Conservation (phyloP, 2,113 vertebrate species). For the Psophia crepitans region DNA sequence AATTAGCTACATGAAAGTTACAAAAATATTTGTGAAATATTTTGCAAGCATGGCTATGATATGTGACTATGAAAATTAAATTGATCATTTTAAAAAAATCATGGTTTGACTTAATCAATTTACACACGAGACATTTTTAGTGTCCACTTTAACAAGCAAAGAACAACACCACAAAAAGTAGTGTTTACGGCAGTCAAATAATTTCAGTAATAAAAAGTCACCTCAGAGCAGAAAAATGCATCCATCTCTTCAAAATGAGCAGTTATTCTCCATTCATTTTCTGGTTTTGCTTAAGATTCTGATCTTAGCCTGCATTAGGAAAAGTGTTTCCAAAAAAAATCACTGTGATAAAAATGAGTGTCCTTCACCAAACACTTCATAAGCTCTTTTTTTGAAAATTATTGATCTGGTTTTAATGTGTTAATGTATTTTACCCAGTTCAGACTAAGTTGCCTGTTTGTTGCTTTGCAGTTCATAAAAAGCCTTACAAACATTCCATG, state of each 20-base stretch:
- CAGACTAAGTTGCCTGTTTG: not conserved
- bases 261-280: not conserved
- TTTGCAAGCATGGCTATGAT: not conserved
- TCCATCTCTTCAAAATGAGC: not conserved
- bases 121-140: not conserved
- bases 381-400: not conserved
- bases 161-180: not conserved
- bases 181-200: not conserved
- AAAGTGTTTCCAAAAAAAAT: not conserved
- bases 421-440: not conserved
- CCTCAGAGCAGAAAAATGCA: not conserved
- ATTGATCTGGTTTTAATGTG: not conserved
- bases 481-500: not conserved
- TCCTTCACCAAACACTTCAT: not conserved
- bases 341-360: not conserved
- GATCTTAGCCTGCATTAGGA: not conserved
- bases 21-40: not conserved
- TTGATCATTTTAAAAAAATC: not conserved
- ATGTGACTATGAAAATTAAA: not conserved
- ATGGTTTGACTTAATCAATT: not conserved
- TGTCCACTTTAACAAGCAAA: not conserved
- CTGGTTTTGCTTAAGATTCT: not conserved
- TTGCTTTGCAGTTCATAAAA: not conserved
- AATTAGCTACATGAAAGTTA: not conserved
- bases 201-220: not conserved